Evolutionary conservation across 2,113 vertebrate genomes (phyloP).

Genomic region (Fulmarus glacialis): DNA sequence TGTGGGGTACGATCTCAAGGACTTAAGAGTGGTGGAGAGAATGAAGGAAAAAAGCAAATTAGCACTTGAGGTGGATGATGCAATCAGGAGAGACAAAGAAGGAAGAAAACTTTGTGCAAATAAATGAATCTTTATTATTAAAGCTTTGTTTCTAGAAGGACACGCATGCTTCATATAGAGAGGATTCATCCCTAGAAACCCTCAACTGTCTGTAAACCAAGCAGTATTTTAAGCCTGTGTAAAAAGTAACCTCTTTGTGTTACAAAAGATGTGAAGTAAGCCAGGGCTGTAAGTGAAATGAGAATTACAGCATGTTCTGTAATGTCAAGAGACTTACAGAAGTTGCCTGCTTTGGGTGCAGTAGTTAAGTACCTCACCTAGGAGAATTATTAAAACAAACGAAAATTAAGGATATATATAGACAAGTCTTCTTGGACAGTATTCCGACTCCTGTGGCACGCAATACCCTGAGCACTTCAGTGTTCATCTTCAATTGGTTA

Average conservation of each 20-base stretch:
- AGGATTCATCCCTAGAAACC: background rate
- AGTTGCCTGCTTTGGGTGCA: background rate
- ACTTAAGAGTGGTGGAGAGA: background rate
- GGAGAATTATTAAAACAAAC: background rate
- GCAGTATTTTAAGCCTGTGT: background rate
- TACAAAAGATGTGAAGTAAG: background rate
- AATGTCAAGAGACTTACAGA: background rate
- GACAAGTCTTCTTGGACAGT: background rate
- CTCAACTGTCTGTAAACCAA: background rate
- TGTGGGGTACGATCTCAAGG: background rate
- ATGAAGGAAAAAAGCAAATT: background rate
- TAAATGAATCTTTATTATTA: background rate
- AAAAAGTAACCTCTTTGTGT: background rate
- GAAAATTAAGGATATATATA: background rate
- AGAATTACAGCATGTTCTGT: background rate
- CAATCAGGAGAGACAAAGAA: background rate
- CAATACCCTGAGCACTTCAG: background rate
- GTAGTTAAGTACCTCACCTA: background rate
- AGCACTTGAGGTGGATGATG: background rate
- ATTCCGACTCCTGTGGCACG: background rate
- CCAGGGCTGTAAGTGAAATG: background rate
- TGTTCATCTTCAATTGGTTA: background rate
- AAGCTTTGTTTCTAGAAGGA: background rate
- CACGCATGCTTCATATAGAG: accelerated
- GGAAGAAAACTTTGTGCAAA: background rate